phyloP scores from a whole-genome alignment of 2,113 vertebrate genomes.

The Ciconia boyciana region DNA sequence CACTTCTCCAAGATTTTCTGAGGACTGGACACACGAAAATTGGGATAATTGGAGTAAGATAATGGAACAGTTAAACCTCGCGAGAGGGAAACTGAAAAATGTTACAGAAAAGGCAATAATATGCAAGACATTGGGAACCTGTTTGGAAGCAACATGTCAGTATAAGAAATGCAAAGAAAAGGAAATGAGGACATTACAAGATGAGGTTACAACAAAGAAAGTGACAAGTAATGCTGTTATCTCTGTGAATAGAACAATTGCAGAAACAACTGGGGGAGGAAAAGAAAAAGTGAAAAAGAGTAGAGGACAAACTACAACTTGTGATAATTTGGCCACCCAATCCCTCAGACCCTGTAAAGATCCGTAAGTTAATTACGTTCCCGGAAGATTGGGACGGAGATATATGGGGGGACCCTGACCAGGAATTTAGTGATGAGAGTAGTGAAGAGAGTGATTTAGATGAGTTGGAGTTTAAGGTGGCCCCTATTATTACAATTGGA shows the following conservation, averaged over 20 bases:
- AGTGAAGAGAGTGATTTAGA: not conserved
- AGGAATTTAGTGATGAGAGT: not conserved
- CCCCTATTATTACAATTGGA: not conserved
- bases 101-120: not conserved
- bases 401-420: not conserved
- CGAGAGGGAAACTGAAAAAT: not conserved
- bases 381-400: not conserved
- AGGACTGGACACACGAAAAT: not conserved
- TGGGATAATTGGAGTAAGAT: not conserved
- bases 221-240: not conserved
- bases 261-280: not conserved
- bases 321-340: no score
- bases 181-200: not conserved
- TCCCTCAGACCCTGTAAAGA: not conserved
- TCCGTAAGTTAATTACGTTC: not conserved
- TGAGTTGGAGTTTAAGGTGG: not conserved
- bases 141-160: not conserved
- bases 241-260: not conserved
- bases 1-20: not conserved
- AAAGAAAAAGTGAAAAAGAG: not conserved
- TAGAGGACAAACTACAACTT: not conserved
- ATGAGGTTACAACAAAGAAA: not conserved
- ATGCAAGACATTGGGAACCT: not conserved
- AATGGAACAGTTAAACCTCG: not conserved
- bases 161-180: not conserved